phyloP scores from a whole-genome alignment of 1,140 invertebrate genomes.

The Bombus superbus region DNA sequence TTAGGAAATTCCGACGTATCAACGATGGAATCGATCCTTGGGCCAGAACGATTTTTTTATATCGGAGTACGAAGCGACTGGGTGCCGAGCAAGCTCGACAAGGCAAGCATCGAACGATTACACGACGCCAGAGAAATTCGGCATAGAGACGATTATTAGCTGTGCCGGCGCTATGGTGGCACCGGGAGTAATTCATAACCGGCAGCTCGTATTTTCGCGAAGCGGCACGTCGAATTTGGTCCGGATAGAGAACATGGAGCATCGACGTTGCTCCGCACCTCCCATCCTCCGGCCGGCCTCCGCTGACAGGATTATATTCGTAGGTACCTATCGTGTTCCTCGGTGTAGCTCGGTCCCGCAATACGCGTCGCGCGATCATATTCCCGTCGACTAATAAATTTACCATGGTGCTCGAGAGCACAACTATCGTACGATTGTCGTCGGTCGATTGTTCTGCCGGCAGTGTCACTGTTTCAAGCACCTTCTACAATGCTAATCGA shows the following conservation, averaged over 20 bases:
- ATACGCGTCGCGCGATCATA: constrained; percentile 78
- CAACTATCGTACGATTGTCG: constrained; percentile 51
- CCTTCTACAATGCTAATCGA: constrained; percentile 21
- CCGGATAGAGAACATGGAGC: constrained; percentile 79
- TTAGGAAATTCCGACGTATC: not conserved
- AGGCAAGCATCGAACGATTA: constrained; percentile 59
- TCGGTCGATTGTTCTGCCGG: constrained; percentile 53
- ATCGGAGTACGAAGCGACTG: constrained; percentile 17
- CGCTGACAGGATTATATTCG: constrained; percentile 81
- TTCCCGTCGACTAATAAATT: constrained; percentile 79
- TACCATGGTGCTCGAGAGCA: constrained; percentile 60
- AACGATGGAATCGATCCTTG: not conserved
- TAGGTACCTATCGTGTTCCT: constrained; percentile 74
- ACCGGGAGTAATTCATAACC: constrained; percentile 78
- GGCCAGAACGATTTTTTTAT: constrained; percentile 9
- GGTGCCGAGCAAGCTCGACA: constrained; percentile 46
- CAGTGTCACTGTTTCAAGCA: constrained; percentile 60
- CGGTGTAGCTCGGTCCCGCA: constrained; percentile 71
- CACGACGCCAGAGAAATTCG: constrained; percentile 74
- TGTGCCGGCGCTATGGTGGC: constrained; percentile 51
- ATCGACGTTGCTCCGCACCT: constrained; percentile 54
- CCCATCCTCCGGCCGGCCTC: constrained; percentile 45
- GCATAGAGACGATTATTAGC: constrained; percentile 79
- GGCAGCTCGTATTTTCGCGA: constrained; percentile 76
- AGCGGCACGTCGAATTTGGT: constrained; percentile 74